A percentile compares a stretch with the other conserved stretches of the same genome.
These are phyloP conservation scores for Lasioglossum lativentre DNA, from an alignment of 2,888 invertebrate genomes.

Conservation along the genomic window DNA sequence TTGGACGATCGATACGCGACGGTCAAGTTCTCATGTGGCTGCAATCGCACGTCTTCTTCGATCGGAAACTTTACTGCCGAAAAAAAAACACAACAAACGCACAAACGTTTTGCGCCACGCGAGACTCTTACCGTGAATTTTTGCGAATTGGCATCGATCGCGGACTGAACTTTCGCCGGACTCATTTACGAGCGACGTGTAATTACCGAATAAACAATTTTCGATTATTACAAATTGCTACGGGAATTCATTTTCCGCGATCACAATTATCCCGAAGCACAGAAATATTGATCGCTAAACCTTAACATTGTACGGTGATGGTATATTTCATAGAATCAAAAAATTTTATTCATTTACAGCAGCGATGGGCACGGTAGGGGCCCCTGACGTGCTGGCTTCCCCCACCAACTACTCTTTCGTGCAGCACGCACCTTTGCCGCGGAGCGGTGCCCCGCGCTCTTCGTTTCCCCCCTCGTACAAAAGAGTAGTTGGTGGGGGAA, in stretches of 20 bases:
- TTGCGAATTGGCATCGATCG: neutral
- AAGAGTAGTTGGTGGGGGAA: too few relatives aligned
- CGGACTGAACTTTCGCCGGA: neutral
- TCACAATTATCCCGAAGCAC: neutral
- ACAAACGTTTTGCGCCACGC: neutral
- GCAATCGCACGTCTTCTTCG: slow-evolving; percentile 34
- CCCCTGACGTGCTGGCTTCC: too few relatives aligned
- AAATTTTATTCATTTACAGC: too few relatives aligned
- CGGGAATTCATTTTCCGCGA: neutral
- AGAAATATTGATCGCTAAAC: neutral
- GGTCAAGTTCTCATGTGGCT: slow-evolving; percentile 55
- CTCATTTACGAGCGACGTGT: neutral
- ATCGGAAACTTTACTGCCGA: slow-evolving; percentile 20
- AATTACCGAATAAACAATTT: neutral
- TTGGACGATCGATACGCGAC: slow-evolving; percentile 63
- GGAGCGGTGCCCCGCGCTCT: too few relatives aligned
- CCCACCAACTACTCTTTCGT: too few relatives aligned
- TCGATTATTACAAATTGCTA: neutral
- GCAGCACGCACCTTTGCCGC: too few relatives aligned
- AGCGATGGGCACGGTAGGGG: too few relatives aligned
- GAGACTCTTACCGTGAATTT: neutral
- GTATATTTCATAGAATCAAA: too few relatives aligned
- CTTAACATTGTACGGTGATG: neutral
- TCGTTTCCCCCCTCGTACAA: too few relatives aligned
- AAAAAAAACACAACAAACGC: neutral